Evolutionary conservation across 2,113 vertebrate genomes (phyloP).

Genomic region (Gasterosteus nipponicus): DNA sequence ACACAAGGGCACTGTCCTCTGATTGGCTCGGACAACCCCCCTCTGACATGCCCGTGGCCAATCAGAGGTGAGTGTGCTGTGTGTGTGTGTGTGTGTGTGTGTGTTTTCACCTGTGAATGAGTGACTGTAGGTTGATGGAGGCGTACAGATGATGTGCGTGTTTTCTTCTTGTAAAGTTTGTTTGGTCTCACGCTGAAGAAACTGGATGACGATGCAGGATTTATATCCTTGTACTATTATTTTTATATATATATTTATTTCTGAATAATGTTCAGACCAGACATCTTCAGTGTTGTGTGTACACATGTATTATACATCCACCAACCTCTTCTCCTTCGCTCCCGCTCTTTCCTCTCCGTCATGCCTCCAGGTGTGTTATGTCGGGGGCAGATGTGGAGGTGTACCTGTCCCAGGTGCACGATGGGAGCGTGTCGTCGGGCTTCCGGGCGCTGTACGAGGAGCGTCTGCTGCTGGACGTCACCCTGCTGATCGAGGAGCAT

Average conservation of each 20-base stretch:
- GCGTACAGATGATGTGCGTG: constrained; percentile 8
- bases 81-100: constrained; percentile 36
- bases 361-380: constrained; percentile 91
- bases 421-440: constrained; percentile 97
- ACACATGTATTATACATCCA: background rate
- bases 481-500: constrained; percentile 97
- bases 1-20: constrained; percentile 84
- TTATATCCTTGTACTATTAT: background rate
- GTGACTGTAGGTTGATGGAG: background rate
- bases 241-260: background rate
- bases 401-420: constrained; percentile 98
- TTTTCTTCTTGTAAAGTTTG: background rate
- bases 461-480: constrained; percentile 97
- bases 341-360: background rate
- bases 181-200: background rate
- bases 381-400: constrained; percentile 99
- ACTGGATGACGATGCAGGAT: background rate
- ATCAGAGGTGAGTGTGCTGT: constrained; percentile 84
- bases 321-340: background rate
- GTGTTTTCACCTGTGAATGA: constrained; percentile 3
- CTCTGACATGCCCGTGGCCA: constrained; percentile 87
- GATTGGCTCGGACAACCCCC: constrained; percentile 84
- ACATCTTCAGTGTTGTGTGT: too few species aligned
- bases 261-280: too few species aligned
- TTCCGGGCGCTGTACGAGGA: constrained; percentile 99